Percentiles rank a stretch among this genome's conserved stretches.
Conservation (phyloP, 2,113 vertebrate species). For the Leptobrachium ailaonicum region DNA sequence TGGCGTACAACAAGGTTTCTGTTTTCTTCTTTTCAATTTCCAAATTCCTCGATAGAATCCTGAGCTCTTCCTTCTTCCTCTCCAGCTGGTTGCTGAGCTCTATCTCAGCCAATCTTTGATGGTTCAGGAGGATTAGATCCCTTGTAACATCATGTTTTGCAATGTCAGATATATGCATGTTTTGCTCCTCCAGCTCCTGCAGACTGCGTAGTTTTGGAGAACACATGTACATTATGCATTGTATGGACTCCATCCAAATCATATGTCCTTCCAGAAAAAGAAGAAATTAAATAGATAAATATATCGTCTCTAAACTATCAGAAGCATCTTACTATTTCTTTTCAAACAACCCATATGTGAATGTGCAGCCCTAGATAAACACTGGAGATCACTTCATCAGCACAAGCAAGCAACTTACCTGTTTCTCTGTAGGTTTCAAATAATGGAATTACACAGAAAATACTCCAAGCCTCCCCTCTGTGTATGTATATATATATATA, state of each 20-base stretch:
- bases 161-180: constrained; percentile 67
- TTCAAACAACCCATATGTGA: no score
- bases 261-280: constrained; percentile 61
- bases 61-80: constrained; percentile 71
- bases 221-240: constrained; percentile 64
- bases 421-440: no score
- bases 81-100: constrained; percentile 74
- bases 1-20: constrained; percentile 71
- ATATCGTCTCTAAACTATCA: no score
- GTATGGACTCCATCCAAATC: constrained; percentile 66
- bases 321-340: no score
- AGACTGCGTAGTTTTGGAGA: constrained; percentile 68
- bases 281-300: no score
- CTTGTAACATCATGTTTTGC: constrained; percentile 64
- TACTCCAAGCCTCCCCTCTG: no score
- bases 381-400: no score
- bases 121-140: constrained; percentile 72
- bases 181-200: constrained; percentile 63
- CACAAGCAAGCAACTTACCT: no score
- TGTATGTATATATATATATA: no score
- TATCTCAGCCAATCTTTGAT: constrained; percentile 67
- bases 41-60: constrained; percentile 69
- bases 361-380: no score
- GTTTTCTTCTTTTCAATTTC: constrained; percentile 76
- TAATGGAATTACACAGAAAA: no score